These are phyloP conservation scores for Protophormia terraenovae DNA, from an alignment of 2,888 invertebrate genomes.

Conservation along the genomic window DNA sequence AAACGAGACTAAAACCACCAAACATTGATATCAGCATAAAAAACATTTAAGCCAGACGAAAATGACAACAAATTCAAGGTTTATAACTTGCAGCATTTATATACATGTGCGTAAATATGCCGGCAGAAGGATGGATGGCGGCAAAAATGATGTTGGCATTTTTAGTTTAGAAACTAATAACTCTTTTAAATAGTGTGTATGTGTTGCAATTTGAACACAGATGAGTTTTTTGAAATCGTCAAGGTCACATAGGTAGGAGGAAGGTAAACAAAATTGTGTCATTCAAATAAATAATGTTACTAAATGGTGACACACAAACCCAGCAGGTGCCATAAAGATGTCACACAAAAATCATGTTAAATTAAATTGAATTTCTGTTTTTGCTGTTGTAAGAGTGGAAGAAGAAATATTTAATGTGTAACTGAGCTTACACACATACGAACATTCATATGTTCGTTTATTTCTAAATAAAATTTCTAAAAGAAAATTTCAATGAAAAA, in stretches of 20 bases:
- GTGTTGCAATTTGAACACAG: not conserved
- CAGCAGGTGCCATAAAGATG: not conserved
- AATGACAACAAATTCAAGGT: too few relatives aligned
- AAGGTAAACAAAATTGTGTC: not conserved
- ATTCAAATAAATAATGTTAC: not conserved
- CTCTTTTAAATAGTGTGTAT: not conserved
- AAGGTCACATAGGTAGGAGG: not conserved
- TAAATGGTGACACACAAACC: not conserved
- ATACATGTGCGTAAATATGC: too few relatives aligned
- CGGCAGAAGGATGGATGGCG: not conserved
- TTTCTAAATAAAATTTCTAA: too few relatives aligned
- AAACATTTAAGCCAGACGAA: not conserved
- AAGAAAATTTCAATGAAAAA: too few relatives aligned
- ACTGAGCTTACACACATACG: too few relatives aligned
- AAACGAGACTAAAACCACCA: not conserved
- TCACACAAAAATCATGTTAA: constrained; percentile 26
- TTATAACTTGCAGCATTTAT: too few relatives aligned
- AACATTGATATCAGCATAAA: not conserved
- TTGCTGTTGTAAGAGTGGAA: not conserved
- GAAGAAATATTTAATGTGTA: too few relatives aligned
- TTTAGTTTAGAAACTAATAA: not conserved
- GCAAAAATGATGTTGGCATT: not conserved
- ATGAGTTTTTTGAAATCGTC: not conserved
- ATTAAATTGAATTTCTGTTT: constrained; percentile 24
- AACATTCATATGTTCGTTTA: not conserved